Conservation (phyloP, 1,140 invertebrate species). For the Atta cephalotes region DNA sequence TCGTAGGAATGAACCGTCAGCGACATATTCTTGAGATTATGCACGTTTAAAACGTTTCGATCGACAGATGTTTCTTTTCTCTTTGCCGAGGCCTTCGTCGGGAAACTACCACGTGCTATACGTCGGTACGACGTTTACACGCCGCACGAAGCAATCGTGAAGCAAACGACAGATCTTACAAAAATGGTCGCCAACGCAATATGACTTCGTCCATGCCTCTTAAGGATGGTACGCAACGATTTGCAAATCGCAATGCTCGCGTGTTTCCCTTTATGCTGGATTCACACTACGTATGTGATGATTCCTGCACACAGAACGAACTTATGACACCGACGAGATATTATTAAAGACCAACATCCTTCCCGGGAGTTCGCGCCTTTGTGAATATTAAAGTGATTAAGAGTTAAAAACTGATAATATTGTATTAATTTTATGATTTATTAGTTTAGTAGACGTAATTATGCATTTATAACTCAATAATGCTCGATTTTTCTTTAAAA, state of each 20-base stretch:
- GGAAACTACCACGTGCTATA: neutral
- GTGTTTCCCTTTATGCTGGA: neutral
- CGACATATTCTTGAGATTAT: slow-evolving; percentile 36
- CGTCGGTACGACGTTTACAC: neutral
- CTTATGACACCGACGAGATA: no score
- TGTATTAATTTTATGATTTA: no score
- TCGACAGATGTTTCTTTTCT: slow-evolving; percentile 23
- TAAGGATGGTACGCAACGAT: neutral
- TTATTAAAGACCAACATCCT: no score
- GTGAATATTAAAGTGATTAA: no score
- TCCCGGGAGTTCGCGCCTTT: no score
- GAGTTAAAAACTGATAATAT: no score
- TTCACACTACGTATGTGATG: no score
- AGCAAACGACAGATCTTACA: slow-evolving; percentile 10
- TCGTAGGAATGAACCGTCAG: neutral
- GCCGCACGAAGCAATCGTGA: neutral
- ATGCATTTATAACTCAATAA: no score
- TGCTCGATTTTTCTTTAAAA: no score
- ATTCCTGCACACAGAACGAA: no score
- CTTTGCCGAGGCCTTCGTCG: neutral
- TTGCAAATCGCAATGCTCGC: neutral
- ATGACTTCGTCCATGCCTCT: neutral
- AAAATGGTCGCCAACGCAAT: slow-evolving; percentile 43
- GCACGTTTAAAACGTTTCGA: neutral
- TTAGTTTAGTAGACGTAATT: no score